Percentiles rank a stretch among this genome's conserved stretches.
phyloP scores from a whole-genome alignment of 2,797 vertebrate species.

The Orestias chungarensis region DNA sequence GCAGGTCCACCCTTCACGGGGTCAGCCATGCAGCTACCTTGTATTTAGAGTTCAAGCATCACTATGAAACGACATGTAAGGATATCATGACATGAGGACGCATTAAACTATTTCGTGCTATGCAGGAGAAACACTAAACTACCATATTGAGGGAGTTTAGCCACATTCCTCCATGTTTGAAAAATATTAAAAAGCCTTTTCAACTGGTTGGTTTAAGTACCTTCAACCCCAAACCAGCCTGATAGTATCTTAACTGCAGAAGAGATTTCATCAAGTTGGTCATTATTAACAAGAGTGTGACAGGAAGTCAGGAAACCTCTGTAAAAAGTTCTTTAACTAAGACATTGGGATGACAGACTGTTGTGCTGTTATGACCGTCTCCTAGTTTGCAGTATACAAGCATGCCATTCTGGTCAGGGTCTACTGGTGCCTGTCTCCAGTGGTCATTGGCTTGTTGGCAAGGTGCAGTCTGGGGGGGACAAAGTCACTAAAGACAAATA shows the following conservation, averaged over 20 bases:
- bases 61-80: neutral
- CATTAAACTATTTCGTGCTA: neutral
- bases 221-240: constrained; percentile 9
- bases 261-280: constrained; percentile 19
- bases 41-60: neutral
- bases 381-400: too few relatives aligned
- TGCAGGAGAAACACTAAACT: neutral
- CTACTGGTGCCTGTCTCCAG: too few relatives aligned
- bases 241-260: neutral
- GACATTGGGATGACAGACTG: too few relatives aligned
- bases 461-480: too few relatives aligned
- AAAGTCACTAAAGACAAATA: too few relatives aligned
- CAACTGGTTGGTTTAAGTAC: neutral
- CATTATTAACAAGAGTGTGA: neutral
- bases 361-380: too few relatives aligned
- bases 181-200: neutral
- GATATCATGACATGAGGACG: neutral
- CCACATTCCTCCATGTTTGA: neutral
- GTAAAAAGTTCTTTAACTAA: constrained; percentile 20
- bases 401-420: too few relatives aligned
- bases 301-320: constrained; percentile 30
- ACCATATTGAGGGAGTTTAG: neutral
- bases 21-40: neutral
- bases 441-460: too few relatives aligned
- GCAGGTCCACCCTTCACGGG: neutral